Evolutionary conservation across 2,888 invertebrate species (phyloP).

Genomic region (Acanthosepion pharaonis): DNA sequence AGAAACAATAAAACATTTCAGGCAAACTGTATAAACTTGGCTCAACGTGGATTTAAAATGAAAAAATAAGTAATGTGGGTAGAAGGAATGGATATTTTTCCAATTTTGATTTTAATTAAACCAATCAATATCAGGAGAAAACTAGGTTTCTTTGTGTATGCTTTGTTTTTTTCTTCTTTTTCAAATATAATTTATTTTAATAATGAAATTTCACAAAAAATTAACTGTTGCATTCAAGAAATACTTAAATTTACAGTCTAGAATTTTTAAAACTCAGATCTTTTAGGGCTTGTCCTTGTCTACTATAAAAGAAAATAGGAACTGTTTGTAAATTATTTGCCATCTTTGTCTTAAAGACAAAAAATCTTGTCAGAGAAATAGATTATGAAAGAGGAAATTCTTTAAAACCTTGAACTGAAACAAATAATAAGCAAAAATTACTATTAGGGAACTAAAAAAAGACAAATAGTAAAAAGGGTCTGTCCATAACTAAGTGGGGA

Average conservation of each 20-base stretch:
- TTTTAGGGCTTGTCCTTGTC: background rate
- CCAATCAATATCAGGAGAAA: background rate
- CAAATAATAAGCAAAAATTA: background rate
- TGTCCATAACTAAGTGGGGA: background rate
- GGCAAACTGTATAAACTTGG: no score
- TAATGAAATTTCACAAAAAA: background rate
- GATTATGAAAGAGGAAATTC: background rate
- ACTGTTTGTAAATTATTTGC: background rate
- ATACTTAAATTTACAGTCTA: background rate
- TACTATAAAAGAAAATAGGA: no score
- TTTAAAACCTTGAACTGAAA: background rate
- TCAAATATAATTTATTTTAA: background rate
- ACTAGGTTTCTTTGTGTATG: background rate
- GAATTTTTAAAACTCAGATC: background rate
- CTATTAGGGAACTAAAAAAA: background rate
- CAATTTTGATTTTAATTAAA: slow-evolving; percentile 16
- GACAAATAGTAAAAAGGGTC: background rate
- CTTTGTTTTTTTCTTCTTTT: background rate
- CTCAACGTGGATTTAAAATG: no score
- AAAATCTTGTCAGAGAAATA: background rate
- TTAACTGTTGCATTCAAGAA: background rate
- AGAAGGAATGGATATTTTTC: no score
- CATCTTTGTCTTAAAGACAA: background rate
- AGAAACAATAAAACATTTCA: no score
- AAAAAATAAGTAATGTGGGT: no score